Base-by-base conservation (phyloP, 2,888 invertebrate genomes). In the Drosophila flavopinicola region DNA sequence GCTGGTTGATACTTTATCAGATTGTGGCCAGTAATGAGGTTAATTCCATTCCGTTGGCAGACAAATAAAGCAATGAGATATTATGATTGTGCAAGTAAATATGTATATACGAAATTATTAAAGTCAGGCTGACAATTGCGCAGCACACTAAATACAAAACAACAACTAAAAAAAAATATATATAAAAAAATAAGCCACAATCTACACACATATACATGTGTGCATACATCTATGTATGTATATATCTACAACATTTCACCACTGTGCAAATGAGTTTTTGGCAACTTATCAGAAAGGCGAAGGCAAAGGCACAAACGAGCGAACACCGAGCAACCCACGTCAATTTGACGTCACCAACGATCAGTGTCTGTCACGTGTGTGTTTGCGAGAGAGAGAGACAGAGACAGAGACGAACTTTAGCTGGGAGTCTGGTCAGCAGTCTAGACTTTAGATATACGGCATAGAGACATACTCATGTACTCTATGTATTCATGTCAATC, bases 41-140 rank as follows among this genome's bases (percentile, higher is more conserved):
- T 27, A 29, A 78, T 42, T 58, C 47, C 7, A 78, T 42, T 58
- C 47, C 7, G 45, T 6, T 2, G 39, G 33, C 24, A 42, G 47
- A 42, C 78, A 82, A 58, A 48, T 65, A 85, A 67, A 42, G 58
- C 48, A 63, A 53, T 24, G 23, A 32, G 39, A 39, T 82, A 44
- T 44, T 42, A 56, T 77, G 80, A 65, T 68, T 64, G 41, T 44
- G 27, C 48, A 49, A 64, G 57, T 56, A 69, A 75, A 74, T 52
- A 54, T 41, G 15, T 24, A 30, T 24, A 30, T 30, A 42, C 9
- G 20, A 47, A 74, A 54, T 57, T 44, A 61, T 64, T 39, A 56
- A 67, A 69, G 39, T 67, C 66, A 49, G 38, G 27, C 17, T 75
- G 70, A 61, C 73, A 79, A 79, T 83, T 85, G 85, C 78, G 78